Percentiles rank a stretch among this genome's conserved stretches.
These are phyloP conservation scores for Megaceryle torquata DNA, from an alignment of 2,113 vertebrate genomes.

Conservation along the genomic window DNA sequence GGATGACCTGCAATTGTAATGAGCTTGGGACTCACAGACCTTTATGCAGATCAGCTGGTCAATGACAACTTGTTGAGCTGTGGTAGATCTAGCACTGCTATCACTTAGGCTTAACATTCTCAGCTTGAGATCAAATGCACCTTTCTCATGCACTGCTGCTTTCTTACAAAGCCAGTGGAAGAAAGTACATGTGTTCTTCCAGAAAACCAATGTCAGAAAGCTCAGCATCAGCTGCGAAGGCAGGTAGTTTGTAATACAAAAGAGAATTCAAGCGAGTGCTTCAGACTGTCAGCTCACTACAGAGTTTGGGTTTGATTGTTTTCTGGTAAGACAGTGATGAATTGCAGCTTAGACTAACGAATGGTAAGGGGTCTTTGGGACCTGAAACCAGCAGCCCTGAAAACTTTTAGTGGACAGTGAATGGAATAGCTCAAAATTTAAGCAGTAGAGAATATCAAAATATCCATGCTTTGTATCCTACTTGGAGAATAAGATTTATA, in stretches of 20 bases:
- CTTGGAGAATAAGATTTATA: not conserved
- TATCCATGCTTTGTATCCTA: not conserved
- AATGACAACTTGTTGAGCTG: not conserved
- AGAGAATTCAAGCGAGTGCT: not conserved
- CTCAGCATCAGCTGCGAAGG: not conserved
- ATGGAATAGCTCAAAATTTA: not conserved
- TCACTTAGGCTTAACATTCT: not conserved
- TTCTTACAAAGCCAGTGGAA: not conserved
- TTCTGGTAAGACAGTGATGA: not conserved
- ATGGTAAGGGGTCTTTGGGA: not conserved
- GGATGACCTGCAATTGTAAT: not conserved
- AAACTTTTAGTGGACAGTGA: not conserved
- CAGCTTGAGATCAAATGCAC: not conserved
- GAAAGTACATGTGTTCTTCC: not conserved
- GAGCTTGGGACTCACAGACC: not conserved
- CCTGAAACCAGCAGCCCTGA: not conserved
- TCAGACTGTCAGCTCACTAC: not conserved
- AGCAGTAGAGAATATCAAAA: not conserved
- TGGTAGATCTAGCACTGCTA: not conserved
- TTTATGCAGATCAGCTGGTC: not conserved
- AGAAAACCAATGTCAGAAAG: not conserved
- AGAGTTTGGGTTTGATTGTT: not conserved
- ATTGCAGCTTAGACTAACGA: not conserved
- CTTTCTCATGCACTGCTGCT: not conserved
- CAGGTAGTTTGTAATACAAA: not conserved